These are phyloP conservation scores for Poeciliopsis retropinna DNA, from an alignment of 2,113 vertebrate species.

Conservation along the genomic window DNA sequence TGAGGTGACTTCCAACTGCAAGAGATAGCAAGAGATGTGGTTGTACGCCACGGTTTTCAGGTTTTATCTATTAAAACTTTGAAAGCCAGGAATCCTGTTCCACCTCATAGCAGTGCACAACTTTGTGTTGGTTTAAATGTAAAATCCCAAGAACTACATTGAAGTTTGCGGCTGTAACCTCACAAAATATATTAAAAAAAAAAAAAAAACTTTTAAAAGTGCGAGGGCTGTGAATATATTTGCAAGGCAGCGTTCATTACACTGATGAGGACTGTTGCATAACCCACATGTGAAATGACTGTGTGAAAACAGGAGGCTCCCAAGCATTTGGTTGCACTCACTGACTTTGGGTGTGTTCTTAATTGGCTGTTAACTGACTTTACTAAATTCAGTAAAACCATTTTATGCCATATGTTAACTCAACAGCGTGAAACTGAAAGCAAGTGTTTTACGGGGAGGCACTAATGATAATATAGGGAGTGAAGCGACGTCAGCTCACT, in stretches of 20 bases:
- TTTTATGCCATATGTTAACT: conserved; percentile 36
- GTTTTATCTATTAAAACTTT: not conserved
- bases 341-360: conserved; percentile 51
- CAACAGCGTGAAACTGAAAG: conserved; percentile 40
- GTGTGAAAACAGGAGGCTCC: conserved; percentile 11
- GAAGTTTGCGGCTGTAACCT: not conserved
- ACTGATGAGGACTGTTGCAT: not conserved
- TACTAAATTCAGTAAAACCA: conserved; percentile 40
- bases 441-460: conserved; percentile 54
- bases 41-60: not conserved
- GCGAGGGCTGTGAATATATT: not conserved
- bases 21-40: not conserved
- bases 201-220: not conserved
- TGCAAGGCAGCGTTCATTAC: not conserved
- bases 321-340: conserved; percentile 11
- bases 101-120: not conserved
- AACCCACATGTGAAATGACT: conserved; percentile 15
- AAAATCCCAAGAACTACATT: not conserved
- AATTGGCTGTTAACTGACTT: conserved; percentile 35
- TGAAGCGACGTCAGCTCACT: conserved; percentile 41
- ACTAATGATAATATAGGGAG: conserved; percentile 42
- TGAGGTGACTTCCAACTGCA: not conserved
- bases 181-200: not conserved
- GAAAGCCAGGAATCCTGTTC: not conserved
- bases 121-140: not conserved